Percentiles rank a stretch among this genome's conserved stretches.
These are phyloP conservation scores for Pavo muticus DNA, from an alignment of 2,113 vertebrate species.

Conservation along the genomic window DNA sequence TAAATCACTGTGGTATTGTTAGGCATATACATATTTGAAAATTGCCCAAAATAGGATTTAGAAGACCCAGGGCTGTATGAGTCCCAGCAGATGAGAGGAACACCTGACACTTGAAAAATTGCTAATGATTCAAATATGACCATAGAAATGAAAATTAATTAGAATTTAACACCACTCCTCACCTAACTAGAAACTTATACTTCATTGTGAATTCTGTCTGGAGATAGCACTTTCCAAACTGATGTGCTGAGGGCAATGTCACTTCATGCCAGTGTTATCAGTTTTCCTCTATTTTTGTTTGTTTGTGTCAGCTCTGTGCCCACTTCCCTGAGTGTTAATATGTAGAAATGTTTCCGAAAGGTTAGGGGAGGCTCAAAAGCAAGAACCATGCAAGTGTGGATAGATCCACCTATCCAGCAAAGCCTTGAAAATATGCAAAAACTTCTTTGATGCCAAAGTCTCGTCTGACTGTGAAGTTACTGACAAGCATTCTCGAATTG, in stretches of 20 bases:
- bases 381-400: not conserved
- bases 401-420: not conserved
- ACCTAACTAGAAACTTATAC: not conserved
- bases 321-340: slow-evolving; percentile 2
- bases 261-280: not conserved
- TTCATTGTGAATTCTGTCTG: not conserved
- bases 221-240: not conserved
- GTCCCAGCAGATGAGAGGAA: not conserved
- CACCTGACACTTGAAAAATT: slow-evolving; percentile 22
- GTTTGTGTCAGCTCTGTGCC: not conserved
- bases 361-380: not conserved
- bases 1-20: slow-evolving; percentile 8
- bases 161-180: not conserved
- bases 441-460: not conserved
- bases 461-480: not conserved
- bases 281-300: slow-evolving; percentile 54
- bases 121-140: slow-evolving; percentile 16
- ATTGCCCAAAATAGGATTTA: slow-evolving; percentile 30
- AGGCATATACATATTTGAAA: slow-evolving; percentile 25
- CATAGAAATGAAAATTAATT: not conserved
- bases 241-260: not conserved
- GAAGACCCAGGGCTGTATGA: not conserved
- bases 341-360: slow-evolving; percentile 8
- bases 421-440: not conserved
- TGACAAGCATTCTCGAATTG: not conserved